Conservation (phyloP, 2,797 vertebrate species). For the Thunnus albacares region DNA sequence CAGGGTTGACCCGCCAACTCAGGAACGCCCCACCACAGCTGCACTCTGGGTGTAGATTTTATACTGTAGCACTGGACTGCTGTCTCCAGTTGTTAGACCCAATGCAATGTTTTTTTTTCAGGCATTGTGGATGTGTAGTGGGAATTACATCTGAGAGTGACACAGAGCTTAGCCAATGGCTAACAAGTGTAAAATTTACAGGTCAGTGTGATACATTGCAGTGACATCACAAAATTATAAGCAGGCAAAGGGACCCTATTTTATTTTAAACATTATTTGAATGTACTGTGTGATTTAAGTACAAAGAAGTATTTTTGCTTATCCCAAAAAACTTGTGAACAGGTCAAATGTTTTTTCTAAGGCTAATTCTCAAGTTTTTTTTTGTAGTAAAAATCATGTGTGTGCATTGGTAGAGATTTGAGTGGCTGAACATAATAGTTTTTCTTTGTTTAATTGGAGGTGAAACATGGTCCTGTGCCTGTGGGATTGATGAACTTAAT, state of each 20-base stretch:
- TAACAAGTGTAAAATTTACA: not conserved
- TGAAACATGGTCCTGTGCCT: not conserved
- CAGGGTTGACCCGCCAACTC: slow-evolving; percentile 27
- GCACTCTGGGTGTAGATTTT: slow-evolving; percentile 24
- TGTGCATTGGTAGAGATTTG: no score
- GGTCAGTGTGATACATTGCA: not conserved
- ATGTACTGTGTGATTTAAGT: no score
- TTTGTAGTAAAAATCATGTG: not conserved
- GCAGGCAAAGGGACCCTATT: no score
- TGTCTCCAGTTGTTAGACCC: slow-evolving; percentile 5
- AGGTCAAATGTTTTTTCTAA: no score
- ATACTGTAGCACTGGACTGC: slow-evolving; percentile 3
- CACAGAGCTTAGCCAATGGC: not conserved
- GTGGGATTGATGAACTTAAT: not conserved
- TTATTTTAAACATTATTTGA: no score
- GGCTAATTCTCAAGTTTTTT: no score
- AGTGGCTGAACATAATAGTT: not conserved
- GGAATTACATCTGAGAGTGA: not conserved
- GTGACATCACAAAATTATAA: no score
- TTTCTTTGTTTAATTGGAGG: not conserved
- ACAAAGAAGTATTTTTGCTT: no score
- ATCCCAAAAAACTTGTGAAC: no score
- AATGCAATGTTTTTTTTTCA: not conserved
- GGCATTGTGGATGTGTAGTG: not conserved
- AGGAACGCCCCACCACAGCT: slow-evolving; percentile 14